Conservation (phyloP, 2,797 vertebrate species). For the Perodicticus potto region DNA sequence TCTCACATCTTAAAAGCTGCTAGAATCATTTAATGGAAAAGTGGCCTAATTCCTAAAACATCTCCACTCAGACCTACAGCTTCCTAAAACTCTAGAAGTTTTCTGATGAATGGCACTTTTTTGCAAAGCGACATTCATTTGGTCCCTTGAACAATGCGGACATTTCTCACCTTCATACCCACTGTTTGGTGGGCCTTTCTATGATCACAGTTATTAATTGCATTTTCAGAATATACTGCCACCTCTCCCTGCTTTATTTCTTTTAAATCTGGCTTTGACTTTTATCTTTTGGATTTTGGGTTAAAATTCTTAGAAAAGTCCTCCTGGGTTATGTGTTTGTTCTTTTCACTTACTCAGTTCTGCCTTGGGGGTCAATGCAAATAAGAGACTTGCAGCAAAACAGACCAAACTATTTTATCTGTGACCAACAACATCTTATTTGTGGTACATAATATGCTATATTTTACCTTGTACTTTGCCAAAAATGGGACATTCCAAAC, state of each 20-base stretch:
- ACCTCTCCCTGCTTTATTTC: slow-evolving; percentile 16
- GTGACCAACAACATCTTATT: neutral
- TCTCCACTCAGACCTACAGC: neutral
- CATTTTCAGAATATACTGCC: neutral
- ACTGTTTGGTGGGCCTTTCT: neutral
- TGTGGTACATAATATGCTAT: neutral
- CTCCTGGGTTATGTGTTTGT: neutral
- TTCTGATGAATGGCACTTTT: neutral
- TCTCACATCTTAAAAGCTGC: slow-evolving; percentile 61
- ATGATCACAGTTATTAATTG: neutral
- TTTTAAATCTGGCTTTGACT: slow-evolving; percentile 29
- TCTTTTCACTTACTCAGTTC: neutral
- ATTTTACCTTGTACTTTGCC: slow-evolving; percentile 3
- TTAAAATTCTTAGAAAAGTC: slow-evolving; percentile 44
- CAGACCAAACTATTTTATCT: neutral
- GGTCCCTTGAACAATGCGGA: neutral
- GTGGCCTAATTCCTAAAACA: slow-evolving; percentile 26
- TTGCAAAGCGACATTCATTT: neutral
- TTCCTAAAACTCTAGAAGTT: neutral
- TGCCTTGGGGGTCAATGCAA: neutral
- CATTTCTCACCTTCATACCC: neutral
- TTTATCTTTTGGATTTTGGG: slow-evolving; percentile 16
- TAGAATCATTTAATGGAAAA: slow-evolving; percentile 66
- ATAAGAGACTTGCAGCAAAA: neutral
- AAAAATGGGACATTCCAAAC: neutral